Evolutionary conservation across 30 jellyfish, hydroid and myxozoan species (phyloP), one percentile per base, ranked within the genome.

Genomic region (Haliclystus octoradiatus): DNA sequence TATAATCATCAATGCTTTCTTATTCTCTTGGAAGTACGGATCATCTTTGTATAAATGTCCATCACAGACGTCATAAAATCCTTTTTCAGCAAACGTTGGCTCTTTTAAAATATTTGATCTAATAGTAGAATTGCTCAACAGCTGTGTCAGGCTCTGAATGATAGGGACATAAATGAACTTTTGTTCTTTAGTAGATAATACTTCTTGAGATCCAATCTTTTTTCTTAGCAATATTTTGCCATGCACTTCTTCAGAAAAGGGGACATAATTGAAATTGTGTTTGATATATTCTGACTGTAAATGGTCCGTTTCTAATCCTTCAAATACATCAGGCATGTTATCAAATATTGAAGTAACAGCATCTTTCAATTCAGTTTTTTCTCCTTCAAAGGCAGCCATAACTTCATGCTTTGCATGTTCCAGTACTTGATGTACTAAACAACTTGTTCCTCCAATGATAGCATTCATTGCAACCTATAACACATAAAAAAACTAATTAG

Each of bases 101-200:
- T 72, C 26, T 49, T 50, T 52, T 13, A 53, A 62, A 51, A 72
- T 60, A 28, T 13, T 0, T 27, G 73, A 26, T 12, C 63, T 47
- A 30, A 72, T 72, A 29, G 65, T 33, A 52, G 26, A n/a, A 53
- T 72, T 72, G 40, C 63, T 25, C 13, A 72, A 49, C 27, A 72
- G 75, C 49, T 72, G 83, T 66, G 33, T 62, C 27, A 72, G 28
- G 49, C 83, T 53, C 30, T 72, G 75, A 15, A 72, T 35, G 26
- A 72, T 23, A 25, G 76, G 83, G 28, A 72, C 31, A 62, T 57
- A 72, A 34, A 72, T 62, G 34, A 72, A 72, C n/a, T 27, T 52
- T 52, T 72, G 75, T 53, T 72, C 76, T 34, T 72, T 72, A n/a
- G 52, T 65, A 13, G 19, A 33, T 31, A 72, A 52, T 28, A 34